Percentiles rank a stretch among this genome's conserved stretches.
Conservation (phyloP, 2,113 vertebrate species). For the Malurus melanocephalus region DNA sequence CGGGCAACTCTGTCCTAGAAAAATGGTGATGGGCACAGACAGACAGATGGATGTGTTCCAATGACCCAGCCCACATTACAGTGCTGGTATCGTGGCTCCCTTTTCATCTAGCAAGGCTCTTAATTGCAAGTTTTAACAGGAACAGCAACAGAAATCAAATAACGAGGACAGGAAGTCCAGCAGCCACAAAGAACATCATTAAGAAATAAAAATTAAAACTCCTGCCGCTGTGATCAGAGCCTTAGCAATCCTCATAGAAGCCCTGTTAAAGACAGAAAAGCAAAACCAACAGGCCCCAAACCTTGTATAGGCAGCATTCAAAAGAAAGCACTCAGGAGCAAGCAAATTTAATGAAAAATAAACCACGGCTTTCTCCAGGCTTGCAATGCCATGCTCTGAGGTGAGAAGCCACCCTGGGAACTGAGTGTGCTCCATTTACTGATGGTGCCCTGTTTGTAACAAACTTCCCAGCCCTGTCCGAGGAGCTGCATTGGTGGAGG, state of each 20-base stretch:
- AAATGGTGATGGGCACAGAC: background rate
- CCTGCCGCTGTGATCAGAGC: background rate
- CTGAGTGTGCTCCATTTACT: accelerated
- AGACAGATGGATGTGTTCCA: accelerated
- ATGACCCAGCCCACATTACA: background rate
- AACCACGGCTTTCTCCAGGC: background rate
- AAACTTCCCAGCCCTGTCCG: background rate
- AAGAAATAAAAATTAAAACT: constrained; percentile 24
- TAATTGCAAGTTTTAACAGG: constrained; percentile 7
- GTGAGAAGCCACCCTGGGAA: background rate
- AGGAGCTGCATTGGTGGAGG: background rate
- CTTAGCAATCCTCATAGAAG: background rate
- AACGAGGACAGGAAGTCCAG: background rate
- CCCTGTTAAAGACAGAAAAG: background rate
- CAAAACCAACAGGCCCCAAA: background rate
- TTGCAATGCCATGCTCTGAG: background rate
- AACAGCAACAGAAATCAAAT: constrained; percentile 4
- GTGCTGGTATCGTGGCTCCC: background rate
- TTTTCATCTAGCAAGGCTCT: background rate
- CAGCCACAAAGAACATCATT: background rate
- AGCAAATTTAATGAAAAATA: background rate
- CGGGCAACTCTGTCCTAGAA: background rate
- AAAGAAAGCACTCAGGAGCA: background rate
- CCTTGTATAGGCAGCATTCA: background rate
- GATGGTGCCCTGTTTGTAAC: background rate